A percentile compares a stretch with the other conserved stretches of the same genome.
Evolutionary conservation across 2,797 vertebrate genomes (phyloP).

Genomic region (Enteromius paludinosus): DNA sequence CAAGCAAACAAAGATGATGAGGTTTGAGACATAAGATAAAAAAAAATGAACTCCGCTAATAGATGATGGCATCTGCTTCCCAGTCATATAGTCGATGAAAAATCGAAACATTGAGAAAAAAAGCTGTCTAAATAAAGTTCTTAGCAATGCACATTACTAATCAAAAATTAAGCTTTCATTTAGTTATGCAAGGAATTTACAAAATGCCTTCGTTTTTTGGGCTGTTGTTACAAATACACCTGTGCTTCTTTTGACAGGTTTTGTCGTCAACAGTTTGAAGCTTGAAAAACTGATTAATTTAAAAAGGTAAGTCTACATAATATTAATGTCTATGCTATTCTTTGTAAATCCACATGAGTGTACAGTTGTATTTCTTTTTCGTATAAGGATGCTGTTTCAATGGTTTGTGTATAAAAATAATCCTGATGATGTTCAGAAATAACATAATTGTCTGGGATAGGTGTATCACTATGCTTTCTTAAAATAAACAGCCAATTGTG

Average conservation of each 20-base stretch:
- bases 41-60: neutral
- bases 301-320: too few relatives aligned
- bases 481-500: slow-evolving; percentile 8
- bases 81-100: too few relatives aligned
- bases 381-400: neutral
- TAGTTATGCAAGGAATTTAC: too few relatives aligned
- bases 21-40: neutral
- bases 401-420: neutral
- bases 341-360: neutral
- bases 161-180: too few relatives aligned
- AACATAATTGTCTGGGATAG: neutral
- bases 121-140: too few relatives aligned
- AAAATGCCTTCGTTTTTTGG: too few relatives aligned
- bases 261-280: too few relatives aligned
- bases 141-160: too few relatives aligned
- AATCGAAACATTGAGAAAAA: too few relatives aligned
- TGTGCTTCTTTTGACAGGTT: too few relatives aligned
- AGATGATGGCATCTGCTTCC: neutral
- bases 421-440: neutral
- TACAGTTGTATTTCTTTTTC: neutral
- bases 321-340: neutral
- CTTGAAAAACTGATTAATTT: too few relatives aligned
- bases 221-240: too few relatives aligned
- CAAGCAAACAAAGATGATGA: slow-evolving; percentile 39
- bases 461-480: neutral